A percentile compares a stretch with the other conserved stretches of the same genome.
Evolutionary conservation across 2,797 vertebrate species (phyloP).

Genomic region (Gallinago solitaria): DNA sequence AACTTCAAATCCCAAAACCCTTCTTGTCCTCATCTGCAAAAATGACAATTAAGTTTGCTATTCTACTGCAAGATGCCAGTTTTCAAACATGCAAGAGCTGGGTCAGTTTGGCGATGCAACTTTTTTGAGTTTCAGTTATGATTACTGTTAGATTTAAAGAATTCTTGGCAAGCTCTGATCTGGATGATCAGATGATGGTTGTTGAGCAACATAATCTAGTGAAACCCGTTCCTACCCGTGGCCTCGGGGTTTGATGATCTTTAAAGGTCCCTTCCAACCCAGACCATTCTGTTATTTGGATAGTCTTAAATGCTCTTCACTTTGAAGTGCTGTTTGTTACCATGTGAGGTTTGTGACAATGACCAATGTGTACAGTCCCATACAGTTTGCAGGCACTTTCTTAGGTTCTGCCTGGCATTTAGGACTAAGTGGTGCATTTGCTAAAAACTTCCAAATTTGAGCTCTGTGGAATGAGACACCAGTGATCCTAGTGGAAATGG

Average conservation of each 20-base stretch:
- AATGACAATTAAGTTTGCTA: not conserved
- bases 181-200: not conserved
- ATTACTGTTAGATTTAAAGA: not conserved
- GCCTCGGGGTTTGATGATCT: fast-evolving
- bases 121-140: not conserved
- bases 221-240: not conserved
- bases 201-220: not conserved
- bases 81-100: not conserved
- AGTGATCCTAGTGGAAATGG: not conserved
- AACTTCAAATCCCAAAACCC: not conserved
- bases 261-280: not conserved
- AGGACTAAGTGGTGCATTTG: not conserved
- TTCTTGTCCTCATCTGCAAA: not conserved
- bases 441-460: not conserved
- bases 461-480: not conserved
- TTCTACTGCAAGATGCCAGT: not conserved
- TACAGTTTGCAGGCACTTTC: not conserved
- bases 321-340: not conserved
- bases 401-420: not conserved
- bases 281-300: not conserved
- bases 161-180: not conserved
- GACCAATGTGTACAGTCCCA: not conserved
- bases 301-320: fast-evolving
- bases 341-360: not conserved
- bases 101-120: not conserved